Evolutionary conservation across 2,888 invertebrate species (phyloP).

Genomic region (Formica aserva): DNA sequence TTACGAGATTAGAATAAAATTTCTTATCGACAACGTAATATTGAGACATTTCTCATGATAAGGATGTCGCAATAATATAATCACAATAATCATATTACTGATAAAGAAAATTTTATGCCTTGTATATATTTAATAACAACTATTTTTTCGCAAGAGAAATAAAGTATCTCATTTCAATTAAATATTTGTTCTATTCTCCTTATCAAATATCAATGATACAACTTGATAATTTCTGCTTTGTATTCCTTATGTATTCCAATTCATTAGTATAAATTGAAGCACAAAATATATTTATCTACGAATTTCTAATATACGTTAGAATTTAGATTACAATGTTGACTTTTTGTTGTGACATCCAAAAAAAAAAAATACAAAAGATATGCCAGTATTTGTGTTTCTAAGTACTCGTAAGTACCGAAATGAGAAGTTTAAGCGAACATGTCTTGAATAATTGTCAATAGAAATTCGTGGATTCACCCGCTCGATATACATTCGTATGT

Average conservation of each 20-base stretch:
- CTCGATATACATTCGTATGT: background rate
- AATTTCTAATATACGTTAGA: background rate
- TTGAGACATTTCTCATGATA: background rate
- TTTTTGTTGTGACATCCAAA: conserved; percentile 24
- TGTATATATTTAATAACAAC: background rate
- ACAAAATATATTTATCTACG: background rate
- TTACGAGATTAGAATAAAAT: background rate
- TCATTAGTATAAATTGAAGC: background rate
- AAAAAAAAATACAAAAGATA: conserved; percentile 4
- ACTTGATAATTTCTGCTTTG: background rate
- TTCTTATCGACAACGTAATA: background rate
- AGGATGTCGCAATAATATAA: conserved; percentile 14
- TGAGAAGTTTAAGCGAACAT: conserved; percentile 38
- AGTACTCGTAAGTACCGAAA: conserved; percentile 65
- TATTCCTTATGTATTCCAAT: background rate
- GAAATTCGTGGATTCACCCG: conserved; percentile 8
- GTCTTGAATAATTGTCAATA: conserved; percentile 12
- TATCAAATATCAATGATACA: background rate
- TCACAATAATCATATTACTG: background rate
- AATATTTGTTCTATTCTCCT: background rate
- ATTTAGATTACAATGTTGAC: background rate
- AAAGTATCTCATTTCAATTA: background rate
- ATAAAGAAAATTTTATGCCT: background rate
- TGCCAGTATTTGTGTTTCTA: conserved; percentile 45
- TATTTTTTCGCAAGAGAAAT: background rate